Percentiles rank a stretch among this genome's conserved stretches.
phyloP scores from a whole-genome alignment of 2,797 vertebrate species.

The Helostoma temminkii region DNA sequence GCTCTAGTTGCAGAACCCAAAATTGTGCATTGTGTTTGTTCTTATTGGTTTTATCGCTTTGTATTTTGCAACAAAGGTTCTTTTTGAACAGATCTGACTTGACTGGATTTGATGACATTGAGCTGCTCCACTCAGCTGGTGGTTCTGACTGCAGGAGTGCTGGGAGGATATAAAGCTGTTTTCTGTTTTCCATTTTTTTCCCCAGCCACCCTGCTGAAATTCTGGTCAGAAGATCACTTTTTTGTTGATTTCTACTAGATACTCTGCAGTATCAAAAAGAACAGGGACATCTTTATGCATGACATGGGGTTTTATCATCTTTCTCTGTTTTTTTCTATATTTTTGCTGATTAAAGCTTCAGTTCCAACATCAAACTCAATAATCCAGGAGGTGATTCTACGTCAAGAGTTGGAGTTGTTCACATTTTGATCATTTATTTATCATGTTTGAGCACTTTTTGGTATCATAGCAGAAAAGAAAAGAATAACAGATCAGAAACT shows the following conservation, averaged over 20 bases:
- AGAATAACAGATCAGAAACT: conserved; percentile 53
- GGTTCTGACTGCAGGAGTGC: conserved; percentile 2
- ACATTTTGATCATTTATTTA: conserved; percentile 70
- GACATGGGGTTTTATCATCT: conserved; percentile 33
- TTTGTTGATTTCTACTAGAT: conserved; percentile 30
- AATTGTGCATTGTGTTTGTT: conserved; percentile 12
- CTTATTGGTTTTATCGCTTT: background rate
- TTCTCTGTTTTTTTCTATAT: conserved; percentile 9
- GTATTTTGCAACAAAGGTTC: conserved; percentile 27
- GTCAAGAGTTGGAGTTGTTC: conserved; percentile 31
- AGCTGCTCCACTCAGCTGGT: conserved; percentile 2
- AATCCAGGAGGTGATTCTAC: conserved; percentile 43
- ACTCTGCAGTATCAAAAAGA: conserved; percentile 13
- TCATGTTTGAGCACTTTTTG: conserved; percentile 31
- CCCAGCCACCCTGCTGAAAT: background rate
- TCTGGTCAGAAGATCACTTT: background rate
- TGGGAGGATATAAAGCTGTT: conserved; percentile 2
- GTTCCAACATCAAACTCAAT: conserved; percentile 43
- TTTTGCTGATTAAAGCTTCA: conserved; percentile 51
- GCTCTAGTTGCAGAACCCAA: conserved; percentile 20
- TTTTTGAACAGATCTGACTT: conserved; percentile 3
- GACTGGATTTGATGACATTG: conserved; percentile 4
- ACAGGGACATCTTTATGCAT: background rate
- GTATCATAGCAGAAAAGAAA: conserved; percentile 20
- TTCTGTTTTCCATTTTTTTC: background rate